Base-by-base conservation (phyloP, 2,888 invertebrate species). In the Idaea biselata region DNA sequence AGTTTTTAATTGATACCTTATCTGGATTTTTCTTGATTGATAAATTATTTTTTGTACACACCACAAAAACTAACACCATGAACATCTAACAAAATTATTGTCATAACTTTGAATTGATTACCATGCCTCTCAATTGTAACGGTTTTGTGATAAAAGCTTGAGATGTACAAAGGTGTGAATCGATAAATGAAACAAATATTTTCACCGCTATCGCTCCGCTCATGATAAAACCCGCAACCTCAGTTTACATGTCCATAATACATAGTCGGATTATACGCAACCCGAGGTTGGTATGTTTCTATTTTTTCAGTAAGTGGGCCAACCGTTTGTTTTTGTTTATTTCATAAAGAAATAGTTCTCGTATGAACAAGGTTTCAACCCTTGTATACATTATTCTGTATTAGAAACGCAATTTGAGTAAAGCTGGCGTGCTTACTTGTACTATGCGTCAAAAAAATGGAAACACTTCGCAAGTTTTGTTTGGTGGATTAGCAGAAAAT, bases 161-260 rank as follows among this genome's bases (percentile, higher is more conserved):
- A n/a, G n/a, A n/a, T n/a, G n/a, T n/a, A n/a, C n/a, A n/a, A 25
- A 25, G 25, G 5, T 25, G 5, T 25, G 5, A 25, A 25, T 25
- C 25, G 3, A 25, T 1, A 1, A 1, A 1, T 17, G 6, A 55
- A 55, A 4, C 32, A 59, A 60, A 57, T 3, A 5, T 25, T 25
- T 57, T 11, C 14, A 17, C 55, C 65, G 63, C 63, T 55, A 0
- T 61, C 69, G 66, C 66, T 61, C 18, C 53, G 60, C 63, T 55
- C 61, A 60, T 56, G 33, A 11, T 16, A 18, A n/a, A 58, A 6
- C 67, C 64, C 70, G 62, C 63, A 55, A 60, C 75, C 74, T 68
- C 70, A 69, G 73, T 72, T 72, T 73, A 75, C 74, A 71, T 66
- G 59, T 67, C 64, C 63, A 68, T 73, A 67, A 71, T 71, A 70